Conservation (phyloP, 2,797 vertebrate genomes). For the Thamnophis elegans region DNA sequence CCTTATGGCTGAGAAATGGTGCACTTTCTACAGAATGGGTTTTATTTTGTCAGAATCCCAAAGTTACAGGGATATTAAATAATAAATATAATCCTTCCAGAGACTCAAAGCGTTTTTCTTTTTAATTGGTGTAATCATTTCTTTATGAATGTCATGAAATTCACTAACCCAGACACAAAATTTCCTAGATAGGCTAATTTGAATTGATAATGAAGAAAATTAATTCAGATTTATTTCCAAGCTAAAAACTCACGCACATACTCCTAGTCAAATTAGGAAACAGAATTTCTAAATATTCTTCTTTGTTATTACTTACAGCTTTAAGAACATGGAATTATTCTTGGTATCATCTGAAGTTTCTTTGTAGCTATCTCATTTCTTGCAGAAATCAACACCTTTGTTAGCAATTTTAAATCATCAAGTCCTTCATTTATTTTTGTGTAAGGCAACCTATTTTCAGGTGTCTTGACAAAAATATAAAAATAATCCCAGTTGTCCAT, state of each 20-base stretch:
- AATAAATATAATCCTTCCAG: constrained; percentile 22
- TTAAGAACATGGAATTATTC: not conserved
- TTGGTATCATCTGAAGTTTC: not conserved
- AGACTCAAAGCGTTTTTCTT: constrained; percentile 14
- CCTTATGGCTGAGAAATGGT: constrained; percentile 36
- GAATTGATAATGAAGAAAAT: not conserved
- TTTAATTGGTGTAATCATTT: constrained; percentile 19
- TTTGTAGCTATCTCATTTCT: not conserved
- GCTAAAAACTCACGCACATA: not conserved
- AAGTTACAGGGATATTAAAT: constrained; percentile 40
- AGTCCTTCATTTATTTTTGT: not conserved
- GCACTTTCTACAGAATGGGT: constrained; percentile 16
- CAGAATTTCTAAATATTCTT: not conserved
- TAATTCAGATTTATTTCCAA: not conserved
- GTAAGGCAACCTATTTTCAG: too few relatives aligned
- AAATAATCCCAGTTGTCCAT: too few relatives aligned
- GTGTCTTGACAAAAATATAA: too few relatives aligned
- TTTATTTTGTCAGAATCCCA: constrained; percentile 37
- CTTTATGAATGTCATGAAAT: constrained; percentile 1
- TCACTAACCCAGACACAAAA: constrained; percentile 7
- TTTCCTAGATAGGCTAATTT: not conserved
- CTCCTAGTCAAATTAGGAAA: not conserved
- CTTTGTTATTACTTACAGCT: not conserved
- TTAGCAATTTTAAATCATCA: not conserved
- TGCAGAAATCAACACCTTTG: not conserved